phyloP scores from a whole-genome alignment of 1,140 invertebrate genomes.

The Battus philenor region DNA sequence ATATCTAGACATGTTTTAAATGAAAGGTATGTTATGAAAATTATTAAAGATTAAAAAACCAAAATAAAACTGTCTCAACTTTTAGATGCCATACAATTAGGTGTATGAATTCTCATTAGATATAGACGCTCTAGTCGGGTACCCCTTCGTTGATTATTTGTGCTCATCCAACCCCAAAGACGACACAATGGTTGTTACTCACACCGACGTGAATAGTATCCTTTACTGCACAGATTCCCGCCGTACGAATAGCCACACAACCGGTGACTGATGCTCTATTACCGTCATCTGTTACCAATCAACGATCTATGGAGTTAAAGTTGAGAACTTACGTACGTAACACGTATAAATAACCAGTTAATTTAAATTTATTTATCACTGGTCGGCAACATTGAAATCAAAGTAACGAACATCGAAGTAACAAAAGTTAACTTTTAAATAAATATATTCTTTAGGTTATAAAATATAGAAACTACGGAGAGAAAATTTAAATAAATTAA shows the following conservation, averaged over 20 bases:
- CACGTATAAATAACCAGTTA: too few relatives aligned
- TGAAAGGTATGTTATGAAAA: too few relatives aligned
- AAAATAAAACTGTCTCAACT: too few relatives aligned
- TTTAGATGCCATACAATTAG: background rate
- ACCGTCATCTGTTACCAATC: conserved; percentile 10
- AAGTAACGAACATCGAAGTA: too few relatives aligned
- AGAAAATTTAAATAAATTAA: too few relatives aligned
- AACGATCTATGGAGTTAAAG: conserved; percentile 5
- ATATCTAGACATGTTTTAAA: too few relatives aligned
- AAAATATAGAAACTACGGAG: too few relatives aligned
- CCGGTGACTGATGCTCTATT: conserved; percentile 8
- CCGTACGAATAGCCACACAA: conserved; percentile 8
- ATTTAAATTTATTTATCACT: too few relatives aligned
- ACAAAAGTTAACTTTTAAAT: too few relatives aligned
- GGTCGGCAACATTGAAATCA: too few relatives aligned
- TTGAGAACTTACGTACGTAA: too few relatives aligned
- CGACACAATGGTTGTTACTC: conserved; percentile 3
- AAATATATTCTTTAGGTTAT: too few relatives aligned
- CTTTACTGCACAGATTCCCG: conserved; percentile 2
- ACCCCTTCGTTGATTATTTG: conserved; percentile 11
- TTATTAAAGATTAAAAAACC: background rate
- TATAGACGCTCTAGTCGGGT: background rate
- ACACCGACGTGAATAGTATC: conserved; percentile 3
- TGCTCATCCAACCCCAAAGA: conserved; percentile 12
- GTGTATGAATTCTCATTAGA: background rate